A percentile compares a stretch with the other conserved stretches of the same genome.
Conservation (phyloP, 2,797 vertebrate genomes). For the Sphaeramia orbicularis region DNA sequence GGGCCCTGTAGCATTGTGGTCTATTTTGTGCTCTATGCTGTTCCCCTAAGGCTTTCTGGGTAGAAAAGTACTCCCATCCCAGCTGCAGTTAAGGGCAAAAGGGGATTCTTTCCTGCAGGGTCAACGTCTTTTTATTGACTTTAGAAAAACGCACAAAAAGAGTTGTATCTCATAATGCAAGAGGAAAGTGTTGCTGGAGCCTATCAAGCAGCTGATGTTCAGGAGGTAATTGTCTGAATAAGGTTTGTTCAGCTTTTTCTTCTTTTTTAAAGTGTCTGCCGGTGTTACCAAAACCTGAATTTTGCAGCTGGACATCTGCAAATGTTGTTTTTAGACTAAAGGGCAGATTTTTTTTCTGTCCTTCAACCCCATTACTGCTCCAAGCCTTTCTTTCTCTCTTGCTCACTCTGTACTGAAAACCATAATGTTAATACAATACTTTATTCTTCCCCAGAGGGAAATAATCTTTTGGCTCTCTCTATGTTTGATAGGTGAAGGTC, state of each 20-base stretch:
- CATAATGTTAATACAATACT: constrained; percentile 23
- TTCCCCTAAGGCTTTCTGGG: constrained; percentile 58
- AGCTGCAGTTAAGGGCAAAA: constrained; percentile 54
- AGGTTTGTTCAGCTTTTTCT: background rate
- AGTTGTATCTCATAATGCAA: constrained; percentile 28
- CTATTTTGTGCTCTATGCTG: constrained; percentile 55
- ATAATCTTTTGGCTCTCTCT: constrained; percentile 12
- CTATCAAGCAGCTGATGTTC: constrained; percentile 48
- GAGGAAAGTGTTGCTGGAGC: constrained; percentile 47
- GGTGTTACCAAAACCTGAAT: constrained; percentile 6
- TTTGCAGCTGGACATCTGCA: constrained; percentile 26
- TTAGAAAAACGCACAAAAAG: constrained; percentile 45
- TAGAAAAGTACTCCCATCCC: constrained; percentile 52
- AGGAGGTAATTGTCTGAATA: constrained; percentile 48
- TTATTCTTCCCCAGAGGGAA: constrained; percentile 43
- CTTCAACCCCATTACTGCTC: constrained; percentile 4
- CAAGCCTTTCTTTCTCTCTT: constrained; percentile 1
- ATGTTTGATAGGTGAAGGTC: constrained; percentile 42
- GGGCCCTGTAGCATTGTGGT: constrained; percentile 61
- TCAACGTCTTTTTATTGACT: constrained; percentile 67
- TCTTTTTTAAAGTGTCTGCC: constrained; percentile 27
- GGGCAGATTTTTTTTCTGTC: background rate
- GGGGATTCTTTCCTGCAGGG: constrained; percentile 54
- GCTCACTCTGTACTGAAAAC: constrained; percentile 16
- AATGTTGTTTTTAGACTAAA: constrained; percentile 15